Evolutionary conservation across 2,797 vertebrate genomes (phyloP).

Genomic region (Brotula barbata): DNA sequence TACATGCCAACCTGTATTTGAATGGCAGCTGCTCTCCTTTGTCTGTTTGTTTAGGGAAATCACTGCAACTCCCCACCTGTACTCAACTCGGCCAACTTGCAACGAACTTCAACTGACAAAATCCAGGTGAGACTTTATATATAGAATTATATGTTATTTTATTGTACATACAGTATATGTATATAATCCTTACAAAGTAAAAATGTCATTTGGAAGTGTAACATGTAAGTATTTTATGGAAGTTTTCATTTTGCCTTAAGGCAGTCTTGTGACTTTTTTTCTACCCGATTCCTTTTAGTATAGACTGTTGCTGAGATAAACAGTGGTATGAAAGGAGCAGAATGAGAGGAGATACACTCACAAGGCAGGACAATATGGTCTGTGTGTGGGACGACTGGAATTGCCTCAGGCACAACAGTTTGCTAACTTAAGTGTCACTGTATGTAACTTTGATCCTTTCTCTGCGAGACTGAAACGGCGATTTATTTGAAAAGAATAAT

Average conservation of each 20-base stretch:
- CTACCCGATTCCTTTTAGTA: slow-evolving; percentile 15
- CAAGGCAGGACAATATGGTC: slow-evolving; percentile 66
- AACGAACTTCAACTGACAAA: slow-evolving; percentile 63
- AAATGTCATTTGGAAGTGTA: slow-evolving; percentile 2
- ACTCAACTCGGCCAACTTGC: slow-evolving; percentile 27
- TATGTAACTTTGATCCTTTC: slow-evolving; percentile 50
- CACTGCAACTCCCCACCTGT: slow-evolving; percentile 62
- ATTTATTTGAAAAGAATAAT: neutral
- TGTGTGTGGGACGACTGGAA: slow-evolving; percentile 49
- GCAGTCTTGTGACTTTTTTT: slow-evolving; percentile 52
- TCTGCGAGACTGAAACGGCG: slow-evolving; percentile 14
- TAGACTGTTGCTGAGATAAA: slow-evolving; percentile 22
- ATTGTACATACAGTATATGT: too few relatives aligned
- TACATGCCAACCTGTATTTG: slow-evolving; percentile 52
- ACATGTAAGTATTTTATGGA: slow-evolving; percentile 16
- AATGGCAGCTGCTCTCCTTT: slow-evolving; percentile 66
- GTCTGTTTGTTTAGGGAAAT: slow-evolving; percentile 81
- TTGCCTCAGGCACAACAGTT: slow-evolving; percentile 50
- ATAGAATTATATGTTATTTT: too few relatives aligned
- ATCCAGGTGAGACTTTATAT: slow-evolving; percentile 62
- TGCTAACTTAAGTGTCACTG: slow-evolving; percentile 28
- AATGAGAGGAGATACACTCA: slow-evolving; percentile 65
- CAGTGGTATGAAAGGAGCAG: slow-evolving; percentile 27
- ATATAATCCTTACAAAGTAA: too few relatives aligned
- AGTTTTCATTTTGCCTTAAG: slow-evolving; percentile 16